phyloP scores from a whole-genome alignment of 1,140 invertebrate species.

The Drosophila bifasciata region DNA sequence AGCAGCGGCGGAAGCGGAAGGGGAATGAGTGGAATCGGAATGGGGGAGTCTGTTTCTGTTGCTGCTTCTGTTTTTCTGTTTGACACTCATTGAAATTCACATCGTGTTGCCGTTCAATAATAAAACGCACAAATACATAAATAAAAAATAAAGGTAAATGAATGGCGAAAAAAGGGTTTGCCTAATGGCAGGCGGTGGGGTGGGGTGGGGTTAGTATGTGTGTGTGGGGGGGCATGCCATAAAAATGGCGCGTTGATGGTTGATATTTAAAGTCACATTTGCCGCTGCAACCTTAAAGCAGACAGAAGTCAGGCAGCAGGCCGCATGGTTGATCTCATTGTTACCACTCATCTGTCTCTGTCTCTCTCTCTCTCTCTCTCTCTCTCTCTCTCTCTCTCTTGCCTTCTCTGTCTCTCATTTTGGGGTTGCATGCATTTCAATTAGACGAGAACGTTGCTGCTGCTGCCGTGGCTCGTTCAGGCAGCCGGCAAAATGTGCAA shows the following conservation, averaged over 20 bases:
- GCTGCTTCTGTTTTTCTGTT: slow-evolving; percentile 18
- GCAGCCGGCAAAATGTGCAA: slow-evolving; percentile 79
- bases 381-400: not conserved
- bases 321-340: slow-evolving; percentile 5
- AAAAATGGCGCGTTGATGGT: slow-evolving; percentile 63
- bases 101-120: slow-evolving; percentile 78
- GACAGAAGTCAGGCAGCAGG: slow-evolving; percentile 50
- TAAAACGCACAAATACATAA: slow-evolving; percentile 79
- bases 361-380: not conserved
- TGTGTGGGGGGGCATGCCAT: slow-evolving; percentile 25
- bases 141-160: slow-evolving; percentile 83
- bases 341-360: slow-evolving; percentile 7
- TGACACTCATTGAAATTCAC: slow-evolving; percentile 82
- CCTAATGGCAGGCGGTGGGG: slow-evolving; percentile 67
- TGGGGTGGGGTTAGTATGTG: not conserved
- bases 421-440: slow-evolving; percentile 69
- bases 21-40: too few relatives aligned
- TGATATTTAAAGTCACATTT: slow-evolving; percentile 52
- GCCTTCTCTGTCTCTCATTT: not conserved
- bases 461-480: too few relatives aligned
- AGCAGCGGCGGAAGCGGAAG: too few relatives aligned
- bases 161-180: slow-evolving; percentile 76
- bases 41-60: slow-evolving; percentile 2
- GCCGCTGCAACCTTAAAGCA: slow-evolving; percentile 44
- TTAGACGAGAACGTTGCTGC: slow-evolving; percentile 52